Evolutionary conservation across 2,888 invertebrate species (phyloP), one percentile per base, ranked within the genome.

Genomic region (Trachelus iudaicus): DNA sequence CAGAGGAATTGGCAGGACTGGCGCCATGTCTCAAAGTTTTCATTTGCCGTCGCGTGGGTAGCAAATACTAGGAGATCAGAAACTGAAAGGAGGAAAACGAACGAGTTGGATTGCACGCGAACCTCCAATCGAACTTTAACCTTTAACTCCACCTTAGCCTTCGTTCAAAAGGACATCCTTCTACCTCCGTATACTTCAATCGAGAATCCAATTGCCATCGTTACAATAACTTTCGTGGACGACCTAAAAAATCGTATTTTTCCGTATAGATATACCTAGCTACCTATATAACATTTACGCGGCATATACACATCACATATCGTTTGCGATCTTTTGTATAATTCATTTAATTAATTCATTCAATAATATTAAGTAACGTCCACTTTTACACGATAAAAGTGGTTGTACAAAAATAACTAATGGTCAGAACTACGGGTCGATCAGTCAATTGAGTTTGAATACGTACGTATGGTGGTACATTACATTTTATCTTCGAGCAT

Each of bases 351-450:
- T 80, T 78, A 77, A 79, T 79, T 56, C 23, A 56, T 56, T 56
- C 73, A 68, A 79, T 76, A 77, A 83, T 75, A 82, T 77, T 77
- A 77, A 82, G 81, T 81, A 80, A 81, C 82, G 79, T 77, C 81
- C 84, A 82, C 83, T 84, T 84, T 85, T 84, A 83, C 81, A 78
- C 81, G 84, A 84, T 81, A 85, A 87, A 87, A 86, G 84, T 83
- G 83, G 82, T 83, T 81, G 83, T 84, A 87, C 84, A 82, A 87
- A 83, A 86, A 84, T 83, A 82, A 82, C 79, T 78, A 84, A 84
- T 77, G 81, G 78, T 81, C 80, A 74, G 76, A 82, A 79, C 82
- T 83, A 85, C 80, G 76, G 78, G 73, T 83, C 80, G 81, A 84
- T 85, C 84, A 83, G 85, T 85, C 83, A 78, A 81, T 82, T 83